Percentiles rank a stretch among this genome's conserved stretches.
These are phyloP conservation scores for Zaprionus nigranus DNA, from an alignment of 1,140 invertebrate species.

Conservation along the genomic window DNA sequence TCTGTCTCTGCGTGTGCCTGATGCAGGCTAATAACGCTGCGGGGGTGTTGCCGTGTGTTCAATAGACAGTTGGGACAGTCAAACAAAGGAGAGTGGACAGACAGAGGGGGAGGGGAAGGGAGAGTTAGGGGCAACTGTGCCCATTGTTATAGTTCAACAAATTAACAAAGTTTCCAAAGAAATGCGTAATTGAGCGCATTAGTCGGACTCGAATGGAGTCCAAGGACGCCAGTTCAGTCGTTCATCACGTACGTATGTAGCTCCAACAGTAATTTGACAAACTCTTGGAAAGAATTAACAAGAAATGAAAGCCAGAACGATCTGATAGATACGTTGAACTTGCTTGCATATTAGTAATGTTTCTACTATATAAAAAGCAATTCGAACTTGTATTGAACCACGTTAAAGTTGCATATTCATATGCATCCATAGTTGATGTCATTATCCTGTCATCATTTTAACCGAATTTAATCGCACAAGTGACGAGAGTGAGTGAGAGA, in stretches of 20 bases:
- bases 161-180: slow-evolving; percentile 77
- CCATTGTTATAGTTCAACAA: slow-evolving; percentile 72
- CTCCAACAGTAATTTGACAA: slow-evolving; percentile 49
- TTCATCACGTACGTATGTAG: slow-evolving; percentile 38
- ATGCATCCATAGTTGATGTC: not conserved
- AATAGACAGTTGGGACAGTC: slow-evolving; percentile 19
- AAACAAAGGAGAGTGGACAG: not conserved
- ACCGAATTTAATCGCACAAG: not conserved
- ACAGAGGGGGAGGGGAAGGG: not conserved
- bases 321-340: not conserved
- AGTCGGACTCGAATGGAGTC: slow-evolving; percentile 28
- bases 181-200: slow-evolving; percentile 70
- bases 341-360: not conserved
- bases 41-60: slow-evolving; percentile 39
- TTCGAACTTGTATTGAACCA: not conserved
- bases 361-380: not conserved
- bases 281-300: slow-evolving; percentile 37
- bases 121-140: slow-evolving; percentile 5
- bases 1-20: slow-evolving; percentile 27
- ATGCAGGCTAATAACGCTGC: slow-evolving; percentile 59
- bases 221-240: slow-evolving; percentile 20
- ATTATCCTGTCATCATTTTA: slow-evolving; percentile 4
- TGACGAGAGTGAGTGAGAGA: not conserved
- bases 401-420: not conserved
- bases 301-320: not conserved